Base-by-base conservation (phyloP, 1,140 invertebrate species). In the Lepidurus packardi region DNA sequence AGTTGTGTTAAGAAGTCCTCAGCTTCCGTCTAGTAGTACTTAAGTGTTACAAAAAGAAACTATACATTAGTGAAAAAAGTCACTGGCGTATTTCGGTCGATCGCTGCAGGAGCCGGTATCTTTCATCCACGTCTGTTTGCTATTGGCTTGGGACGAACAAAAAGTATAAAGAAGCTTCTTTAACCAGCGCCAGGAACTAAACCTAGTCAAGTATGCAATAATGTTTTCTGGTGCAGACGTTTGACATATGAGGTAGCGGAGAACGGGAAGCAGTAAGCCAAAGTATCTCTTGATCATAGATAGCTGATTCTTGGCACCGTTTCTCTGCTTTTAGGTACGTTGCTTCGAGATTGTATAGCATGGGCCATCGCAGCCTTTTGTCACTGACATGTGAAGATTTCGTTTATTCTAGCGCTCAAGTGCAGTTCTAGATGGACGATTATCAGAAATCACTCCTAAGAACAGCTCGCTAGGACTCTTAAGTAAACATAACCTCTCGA, bases 251-350 rank as follows among this genome's bases (percentile, higher is more conserved):
- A 65, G 53, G 53, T 65, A 65, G 16, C 13, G 53, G 53, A 13
- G 21, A 65, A 21, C n/a, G 53, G 21, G 9, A 65, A 16, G 53
- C 13, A 65, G 53, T 13, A 7, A 16, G 53, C 16, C 16, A 21
- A n/a, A 65, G 53, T 65, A 65, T 65, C 53, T 65, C 16, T 21
- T 65, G 53, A 65, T 65, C 53, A 65, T 65, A n/a, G 53, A 65
- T 65, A 65, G 53, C 53, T 65, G 53, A 8, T 65, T 65, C 53
- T 65, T 65, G 53, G 53, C 53, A 65, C 53, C 53, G 13, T n/a
- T 7, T 65, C 13, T 65, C 53, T 47, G 53, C 53, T 65, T 65
- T 65, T 65, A 65, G 21, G 13, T 65, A 21, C 53, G 21, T 65
- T 65, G 34, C 34, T 65, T 65, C 21, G 13, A n/a, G 16, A 16